Conservation (phyloP, 2,888 invertebrate species). For the Microplitis manilae region DNA sequence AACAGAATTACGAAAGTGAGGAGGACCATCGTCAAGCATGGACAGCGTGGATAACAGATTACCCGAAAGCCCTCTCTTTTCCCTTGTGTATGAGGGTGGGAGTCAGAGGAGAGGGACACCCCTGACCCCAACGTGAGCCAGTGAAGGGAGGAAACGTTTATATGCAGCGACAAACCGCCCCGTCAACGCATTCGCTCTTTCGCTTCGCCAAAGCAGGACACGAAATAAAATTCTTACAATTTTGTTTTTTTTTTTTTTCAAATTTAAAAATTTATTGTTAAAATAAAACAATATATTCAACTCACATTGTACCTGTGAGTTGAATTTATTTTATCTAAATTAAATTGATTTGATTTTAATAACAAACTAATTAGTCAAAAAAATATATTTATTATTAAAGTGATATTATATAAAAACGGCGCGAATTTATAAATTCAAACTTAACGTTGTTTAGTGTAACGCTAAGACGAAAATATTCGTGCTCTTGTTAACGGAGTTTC, state of each 20-base stretch:
- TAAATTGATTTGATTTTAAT: too few relatives aligned
- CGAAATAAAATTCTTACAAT: constrained; percentile 43
- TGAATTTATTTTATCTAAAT: constrained; percentile 9
- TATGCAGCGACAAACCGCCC: constrained; percentile 70
- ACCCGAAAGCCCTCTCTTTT: constrained; percentile 60
- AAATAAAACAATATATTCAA: constrained; percentile 14
- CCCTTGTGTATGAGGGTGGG: constrained; percentile 23
- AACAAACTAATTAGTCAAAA: too few relatives aligned
- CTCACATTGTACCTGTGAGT: not conserved
- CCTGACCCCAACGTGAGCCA: constrained; percentile 67
- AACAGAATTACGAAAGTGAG: constrained; percentile 43
- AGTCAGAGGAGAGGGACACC: constrained; percentile 67
- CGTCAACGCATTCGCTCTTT: constrained; percentile 71
- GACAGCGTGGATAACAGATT: constrained; percentile 57
- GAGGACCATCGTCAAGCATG: constrained; percentile 52
- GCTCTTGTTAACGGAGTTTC: constrained; percentile 28
- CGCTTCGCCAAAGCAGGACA: constrained; percentile 68
- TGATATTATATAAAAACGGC: not conserved
- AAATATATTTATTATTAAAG: too few relatives aligned
- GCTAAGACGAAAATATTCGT: constrained; percentile 15
- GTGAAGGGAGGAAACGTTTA: constrained; percentile 72
- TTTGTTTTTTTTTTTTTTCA: constrained; percentile 23
- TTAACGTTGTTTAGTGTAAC: constrained; percentile 24
- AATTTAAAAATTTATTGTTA: not conserved
- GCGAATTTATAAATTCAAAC: constrained; percentile 42